Evolutionary conservation across 2,797 vertebrate genomes (phyloP).

Genomic region (Oreortyx pictus): DNA sequence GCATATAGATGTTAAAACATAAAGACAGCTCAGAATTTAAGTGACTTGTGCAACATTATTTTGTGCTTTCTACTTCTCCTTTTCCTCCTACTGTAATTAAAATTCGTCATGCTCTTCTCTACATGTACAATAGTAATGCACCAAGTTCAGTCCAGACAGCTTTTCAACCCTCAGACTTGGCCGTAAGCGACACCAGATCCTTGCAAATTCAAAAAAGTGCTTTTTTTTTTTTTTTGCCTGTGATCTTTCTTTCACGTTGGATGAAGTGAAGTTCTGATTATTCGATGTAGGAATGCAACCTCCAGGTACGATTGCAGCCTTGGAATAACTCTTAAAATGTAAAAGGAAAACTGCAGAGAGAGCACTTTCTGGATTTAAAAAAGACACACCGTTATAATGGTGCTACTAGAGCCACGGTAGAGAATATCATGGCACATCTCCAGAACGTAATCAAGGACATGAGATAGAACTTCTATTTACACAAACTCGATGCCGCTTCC

Average conservation of each 20-base stretch:
- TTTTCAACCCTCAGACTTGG: conserved; percentile 15
- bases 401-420: conserved; percentile 66
- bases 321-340: conserved; percentile 54
- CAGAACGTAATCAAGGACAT: conserved; percentile 41
- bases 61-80: conserved; percentile 75
- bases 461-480: conserved; percentile 69
- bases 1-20: conserved; percentile 60
- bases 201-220: conserved; percentile 47
- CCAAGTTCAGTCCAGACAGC: conserved; percentile 48
- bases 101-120: conserved; percentile 46
- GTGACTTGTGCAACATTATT: conserved; percentile 76
- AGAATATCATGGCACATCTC: conserved; percentile 73
- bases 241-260: conserved; percentile 33
- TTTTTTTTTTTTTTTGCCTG: conserved; percentile 28
- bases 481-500: conserved; percentile 62
- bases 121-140: conserved; percentile 42
- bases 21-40: conserved; percentile 67
- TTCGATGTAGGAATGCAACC: conserved; percentile 44
- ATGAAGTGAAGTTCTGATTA: conserved; percentile 60
- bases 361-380: conserved; percentile 60
- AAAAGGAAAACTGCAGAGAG: conserved; percentile 24
- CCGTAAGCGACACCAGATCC: conserved; percentile 30
- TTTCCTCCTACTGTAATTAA: conserved; percentile 56
- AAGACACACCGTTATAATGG: conserved; percentile 38
- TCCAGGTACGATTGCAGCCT: conserved; percentile 65